Percentiles rank a stretch among this genome's conserved stretches.
Evolutionary conservation across 2,113 vertebrate species (phyloP).

Genomic region (Lagenorhynchus albirostris): DNA sequence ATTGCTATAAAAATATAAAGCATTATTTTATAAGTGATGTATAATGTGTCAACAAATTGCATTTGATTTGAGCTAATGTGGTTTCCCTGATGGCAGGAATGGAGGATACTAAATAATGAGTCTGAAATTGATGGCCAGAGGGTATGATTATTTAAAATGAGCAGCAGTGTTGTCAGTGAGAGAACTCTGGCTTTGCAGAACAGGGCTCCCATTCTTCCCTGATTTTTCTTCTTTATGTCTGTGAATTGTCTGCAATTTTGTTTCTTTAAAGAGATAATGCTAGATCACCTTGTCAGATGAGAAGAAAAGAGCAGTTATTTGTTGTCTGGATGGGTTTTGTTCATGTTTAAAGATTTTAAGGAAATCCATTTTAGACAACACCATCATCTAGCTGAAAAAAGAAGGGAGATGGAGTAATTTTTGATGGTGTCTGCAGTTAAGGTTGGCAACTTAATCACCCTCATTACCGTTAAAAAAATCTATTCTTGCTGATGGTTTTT

Average conservation of each 20-base stretch:
- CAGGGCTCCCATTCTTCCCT: neutral
- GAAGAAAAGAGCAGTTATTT: neutral
- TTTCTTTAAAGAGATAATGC: neutral
- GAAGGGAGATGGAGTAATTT: neutral
- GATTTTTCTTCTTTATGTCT: neutral
- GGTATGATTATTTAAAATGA: neutral
- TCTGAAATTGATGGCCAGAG: neutral
- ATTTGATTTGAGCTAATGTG: neutral
- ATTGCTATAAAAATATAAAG: neutral
- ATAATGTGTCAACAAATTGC: neutral
- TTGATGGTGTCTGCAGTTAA: neutral
- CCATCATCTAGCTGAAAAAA: neutral
- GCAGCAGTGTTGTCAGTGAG: neutral
- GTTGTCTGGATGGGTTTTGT: neutral
- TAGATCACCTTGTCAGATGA: neutral
- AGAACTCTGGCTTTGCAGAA: neutral
- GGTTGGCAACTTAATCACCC: neutral
- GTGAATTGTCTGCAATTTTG: slow-evolving; percentile 5
- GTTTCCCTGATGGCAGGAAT: neutral
- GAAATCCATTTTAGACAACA: neutral
- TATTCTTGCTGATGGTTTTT: neutral
- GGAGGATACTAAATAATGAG: neutral
- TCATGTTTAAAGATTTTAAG: slow-evolving; percentile 8
- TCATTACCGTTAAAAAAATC: neutral
- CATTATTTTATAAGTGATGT: neutral